Conservation (phyloP, 2,888 invertebrate species). For the Morpho deidamia region DNA sequence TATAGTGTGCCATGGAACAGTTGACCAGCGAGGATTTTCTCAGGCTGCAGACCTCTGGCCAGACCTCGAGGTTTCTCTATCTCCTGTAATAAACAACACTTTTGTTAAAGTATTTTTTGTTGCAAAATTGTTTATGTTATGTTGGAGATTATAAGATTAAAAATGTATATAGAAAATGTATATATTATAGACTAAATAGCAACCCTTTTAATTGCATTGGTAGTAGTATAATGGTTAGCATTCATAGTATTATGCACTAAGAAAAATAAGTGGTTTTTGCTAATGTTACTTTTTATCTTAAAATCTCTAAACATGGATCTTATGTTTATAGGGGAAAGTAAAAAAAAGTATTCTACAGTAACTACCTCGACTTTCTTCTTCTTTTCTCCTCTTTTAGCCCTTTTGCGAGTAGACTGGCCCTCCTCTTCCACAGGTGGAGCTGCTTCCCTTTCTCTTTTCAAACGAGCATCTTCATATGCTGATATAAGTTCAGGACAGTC, state of each 20-base stretch:
- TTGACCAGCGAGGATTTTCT: conserved; percentile 93
- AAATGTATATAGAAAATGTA: too few species aligned
- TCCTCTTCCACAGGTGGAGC: conserved; percentile 44
- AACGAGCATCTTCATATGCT: conserved; percentile 83
- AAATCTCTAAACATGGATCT: too few species aligned
- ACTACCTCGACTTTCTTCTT: conserved; percentile 47
- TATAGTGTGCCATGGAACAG: conserved; percentile 92
- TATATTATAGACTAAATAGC: too few species aligned
- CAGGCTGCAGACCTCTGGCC: conserved; percentile 87
- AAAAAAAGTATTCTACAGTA: neutral
- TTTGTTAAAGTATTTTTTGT: too few species aligned
- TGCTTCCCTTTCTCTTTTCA: conserved; percentile 57
- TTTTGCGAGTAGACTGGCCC: conserved; percentile 42
- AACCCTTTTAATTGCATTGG: too few species aligned
- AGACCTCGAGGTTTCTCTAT: conserved; percentile 85
- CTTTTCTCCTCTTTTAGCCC: conserved; percentile 51
- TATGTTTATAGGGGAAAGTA: too few species aligned
- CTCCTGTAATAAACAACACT: conserved; percentile 48
- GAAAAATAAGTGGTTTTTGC: too few species aligned
- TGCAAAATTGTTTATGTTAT: neutral
- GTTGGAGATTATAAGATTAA: too few species aligned
- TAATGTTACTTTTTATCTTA: too few species aligned
- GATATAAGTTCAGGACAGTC: conserved; percentile 87
- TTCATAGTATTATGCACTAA: too few species aligned
- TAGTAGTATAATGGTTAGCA: too few species aligned